Evolutionary conservation across 2,797 vertebrate species (phyloP).

Genomic region (Hypotaenidia philippensis): DNA sequence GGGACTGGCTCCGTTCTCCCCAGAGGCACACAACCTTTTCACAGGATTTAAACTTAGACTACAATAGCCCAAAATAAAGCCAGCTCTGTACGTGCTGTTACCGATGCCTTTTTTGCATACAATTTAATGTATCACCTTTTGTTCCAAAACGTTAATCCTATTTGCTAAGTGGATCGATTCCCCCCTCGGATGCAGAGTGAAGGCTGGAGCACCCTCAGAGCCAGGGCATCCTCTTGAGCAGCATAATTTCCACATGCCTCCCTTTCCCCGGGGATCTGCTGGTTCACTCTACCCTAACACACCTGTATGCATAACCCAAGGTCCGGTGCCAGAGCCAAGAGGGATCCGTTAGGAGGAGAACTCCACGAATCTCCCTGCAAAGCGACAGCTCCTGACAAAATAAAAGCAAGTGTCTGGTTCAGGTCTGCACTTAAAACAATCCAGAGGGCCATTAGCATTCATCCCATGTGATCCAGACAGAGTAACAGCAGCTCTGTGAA

Average conservation of each 20-base stretch:
- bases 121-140: slow-evolving; percentile 83
- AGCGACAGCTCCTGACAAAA: slow-evolving; percentile 81
- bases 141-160: slow-evolving; percentile 83
- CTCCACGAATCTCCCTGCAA: slow-evolving; percentile 66
- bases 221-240: not conserved
- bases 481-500: slow-evolving; percentile 69
- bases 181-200: slow-evolving; percentile 55
- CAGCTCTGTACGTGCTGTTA: slow-evolving; percentile 41
- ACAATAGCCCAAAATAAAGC: slow-evolving; percentile 70
- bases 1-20: slow-evolving; percentile 75
- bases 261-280: too few relatives aligned
- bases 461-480: slow-evolving; percentile 37
- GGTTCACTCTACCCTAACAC: not conserved
- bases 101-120: slow-evolving; percentile 76
- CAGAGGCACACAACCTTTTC: slow-evolving; percentile 72
- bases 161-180: slow-evolving; percentile 79
- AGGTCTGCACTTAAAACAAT: slow-evolving; percentile 83
- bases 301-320: not conserved
- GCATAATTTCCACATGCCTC: too few relatives aligned
- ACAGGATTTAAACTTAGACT: slow-evolving; percentile 73
- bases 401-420: slow-evolving; percentile 79
- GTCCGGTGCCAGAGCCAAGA: not conserved
- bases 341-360: slow-evolving; percentile 66
- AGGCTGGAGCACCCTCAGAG: slow-evolving; percentile 44
- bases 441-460: slow-evolving; percentile 80